Conservation (phyloP, 2,113 vertebrate species). For the human (Homo sapiens) region GRCh38 chr13:30392501-30393000, state of each 20-base stretch:
- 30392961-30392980: neutral
- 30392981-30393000: neutral
- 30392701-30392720: neutral
- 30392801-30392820: neutral
- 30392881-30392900: accelerated
- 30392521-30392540: neutral
- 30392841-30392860: accelerated
- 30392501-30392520: neutral
- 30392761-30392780: neutral
- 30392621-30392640: neutral
- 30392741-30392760: neutral
- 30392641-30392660: neutral
- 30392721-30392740: accelerated
- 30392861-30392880: too few relatives aligned
- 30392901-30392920: accelerated
- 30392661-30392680: neutral
- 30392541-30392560: neutral
- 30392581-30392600: neutral
- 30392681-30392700: neutral
- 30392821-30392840: neutral
- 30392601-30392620: neutral
- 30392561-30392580: accelerated
- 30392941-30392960: neutral
- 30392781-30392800: too few relatives aligned
- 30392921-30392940: accelerated